Base-by-base conservation (phyloP, 1,140 invertebrate species). In the Lanistes nyassanus region DNA sequence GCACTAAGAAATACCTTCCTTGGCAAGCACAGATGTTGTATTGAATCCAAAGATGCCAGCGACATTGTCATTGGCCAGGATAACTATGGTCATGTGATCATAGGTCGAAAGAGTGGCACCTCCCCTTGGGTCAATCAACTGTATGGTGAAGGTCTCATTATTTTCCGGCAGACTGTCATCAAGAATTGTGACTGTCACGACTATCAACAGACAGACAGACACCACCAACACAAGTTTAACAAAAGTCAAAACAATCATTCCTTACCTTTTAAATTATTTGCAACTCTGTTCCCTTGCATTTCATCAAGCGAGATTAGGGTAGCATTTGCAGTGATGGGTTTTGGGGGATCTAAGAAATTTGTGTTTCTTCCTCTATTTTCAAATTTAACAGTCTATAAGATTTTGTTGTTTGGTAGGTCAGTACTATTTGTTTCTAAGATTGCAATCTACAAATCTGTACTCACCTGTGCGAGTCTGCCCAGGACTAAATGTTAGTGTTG, bases 51-150 rank as follows among this genome's bases (percentile, higher is more conserved):
- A 11, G 3, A 84, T 58, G 37, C 87, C 87, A 26, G 83, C 86
- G n/a, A 88, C 84, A 83, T 87, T 78, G 70, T 89, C 88, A 80
- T 88, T 88, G 53, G 86, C 87, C 64, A 86, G 70, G 34, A 89
- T 84, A 5, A 86, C 74, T 21, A 89, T 74, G 13, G 72, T 82
- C 13, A 88, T 80, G 71, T 71, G 80, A 64, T 65, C 73, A 51
- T 81, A 53, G 1, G 31, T 51, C 36, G 79, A 65, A 13, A 87
- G 29, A 53, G 78, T 80, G 37, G 85, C 84, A 34, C 86, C 87
- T 55, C 86, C 86, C 71, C 73, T 65, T 39, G 84, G 82, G 70
- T 86, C 82, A 23, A 67, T 76, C 16, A 89, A 67, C 34, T 79
- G 66, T 5, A 89, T 76, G 4, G 83, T 75, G 29, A 89, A 68